These are phyloP conservation scores for Alviniconcha strummeri DNA, from an alignment of 2,888 invertebrate genomes.

Conservation along the genomic window DNA sequence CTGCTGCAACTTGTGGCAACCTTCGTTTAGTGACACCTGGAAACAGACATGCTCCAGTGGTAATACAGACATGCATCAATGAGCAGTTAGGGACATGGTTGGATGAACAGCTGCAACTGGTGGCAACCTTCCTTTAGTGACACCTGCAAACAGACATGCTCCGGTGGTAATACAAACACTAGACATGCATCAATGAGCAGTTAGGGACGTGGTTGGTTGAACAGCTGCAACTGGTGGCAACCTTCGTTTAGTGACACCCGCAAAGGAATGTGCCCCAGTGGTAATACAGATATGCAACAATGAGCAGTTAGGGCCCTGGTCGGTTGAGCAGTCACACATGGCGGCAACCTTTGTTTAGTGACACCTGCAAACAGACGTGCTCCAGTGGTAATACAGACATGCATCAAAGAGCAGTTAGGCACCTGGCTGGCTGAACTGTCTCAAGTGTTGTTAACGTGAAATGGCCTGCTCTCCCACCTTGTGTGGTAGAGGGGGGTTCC, in stretches of 20 bases:
- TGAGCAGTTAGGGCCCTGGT: conserved; percentile 58
- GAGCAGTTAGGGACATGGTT: too few relatives aligned
- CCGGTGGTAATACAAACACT: too few relatives aligned
- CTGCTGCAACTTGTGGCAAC: conserved; percentile 69
- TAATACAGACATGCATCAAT: too few relatives aligned
- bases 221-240: conserved; percentile 69
- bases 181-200: conserved; percentile 38
- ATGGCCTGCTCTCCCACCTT: too few relatives aligned
- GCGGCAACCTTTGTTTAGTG: conserved; percentile 71
- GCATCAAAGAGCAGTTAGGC: too few relatives aligned
- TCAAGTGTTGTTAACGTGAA: too few relatives aligned
- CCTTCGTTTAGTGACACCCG: conserved; percentile 71
- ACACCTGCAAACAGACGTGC: conserved; percentile 45
- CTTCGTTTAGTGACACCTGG: conserved; percentile 70
- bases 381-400: conserved; percentile 8
- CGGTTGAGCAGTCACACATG: conserved; percentile 65
- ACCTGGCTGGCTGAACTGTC: too few relatives aligned
- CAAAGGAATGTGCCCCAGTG: not conserved
- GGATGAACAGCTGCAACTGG: too few relatives aligned
- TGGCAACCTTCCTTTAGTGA: conserved; percentile 48
- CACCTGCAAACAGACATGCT: too few relatives aligned
- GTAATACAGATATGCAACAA: too few relatives aligned
- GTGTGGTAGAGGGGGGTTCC: too few relatives aligned
- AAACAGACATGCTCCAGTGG: conserved; percentile 2
- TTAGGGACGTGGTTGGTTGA: conserved; percentile 62